Base-by-base conservation (phyloP, 1,140 invertebrate genomes). In the Rhynchophorus ferrugineus region DNA sequence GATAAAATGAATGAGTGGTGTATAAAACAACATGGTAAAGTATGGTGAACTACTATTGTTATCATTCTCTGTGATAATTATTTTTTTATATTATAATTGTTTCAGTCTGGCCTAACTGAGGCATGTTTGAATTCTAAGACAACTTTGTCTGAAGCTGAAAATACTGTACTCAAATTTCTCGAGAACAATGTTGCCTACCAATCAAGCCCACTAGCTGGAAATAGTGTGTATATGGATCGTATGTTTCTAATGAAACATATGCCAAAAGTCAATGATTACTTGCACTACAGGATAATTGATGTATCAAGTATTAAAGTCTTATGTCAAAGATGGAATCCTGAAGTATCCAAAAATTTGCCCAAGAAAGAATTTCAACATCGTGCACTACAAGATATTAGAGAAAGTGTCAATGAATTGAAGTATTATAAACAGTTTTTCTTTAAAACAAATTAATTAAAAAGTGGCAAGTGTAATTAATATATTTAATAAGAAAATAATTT, bases 251-350 rank as follows among this genome's bases (percentile, higher is more conserved):
- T 63, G 1, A 86, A 85, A 70, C 80, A 84, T 59, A 87, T 92
- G 82, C 87, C 89, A 0, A 69, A 58, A 29, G 65, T 93, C 11
- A 65, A 87, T 63, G 63, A 83, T 8, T 88, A 93, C 70, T 73
- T 97, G 47, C 91, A 97, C 71, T 96, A 98, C 71, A 79, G 94
- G 63, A 85, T 92, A 17, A 83, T 98, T 44, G 95, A 98, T 79
- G 92, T 96, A 3, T 91, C 86, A 22, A 80, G 85, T 2, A 71
- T 97, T 1, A 96, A 95, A 70, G 93, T 96, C 73, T 63, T 97
- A 57, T 78, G 72, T 20, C 77, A 78, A 42, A 69, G 89, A 17
- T 95, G 91, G 91, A 82, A 83, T 69, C 75, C 76, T 2, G 66
- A 74, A 24, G 65, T 82, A 16, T 79, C 71, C 62, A 63, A 73